Conservation (phyloP, 2,113 vertebrate genomes). For the Camelus dromedarius region DNA sequence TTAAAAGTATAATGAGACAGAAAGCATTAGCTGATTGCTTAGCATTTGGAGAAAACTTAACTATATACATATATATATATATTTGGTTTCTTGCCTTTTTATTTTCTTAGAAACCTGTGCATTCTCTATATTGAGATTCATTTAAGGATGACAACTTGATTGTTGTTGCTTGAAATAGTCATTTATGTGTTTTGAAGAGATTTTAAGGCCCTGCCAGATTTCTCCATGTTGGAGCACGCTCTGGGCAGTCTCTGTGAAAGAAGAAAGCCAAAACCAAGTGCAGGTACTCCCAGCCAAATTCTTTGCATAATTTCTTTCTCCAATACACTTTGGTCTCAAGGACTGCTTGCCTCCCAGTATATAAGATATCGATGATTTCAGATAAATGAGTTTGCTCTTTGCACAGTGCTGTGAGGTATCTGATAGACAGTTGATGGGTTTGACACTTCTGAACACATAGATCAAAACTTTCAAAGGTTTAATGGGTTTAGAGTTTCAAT, state of each 20-base stretch:
- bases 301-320: slow-evolving; percentile 35
- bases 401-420: background rate
- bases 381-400: background rate
- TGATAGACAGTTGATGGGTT: background rate
- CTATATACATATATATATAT: background rate
- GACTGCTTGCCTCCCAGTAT: background rate
- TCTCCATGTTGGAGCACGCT: slow-evolving; percentile 45
- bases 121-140: slow-evolving; percentile 57
- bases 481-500: slow-evolving; percentile 29
- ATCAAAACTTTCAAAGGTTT: slow-evolving; percentile 45
- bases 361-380: background rate
- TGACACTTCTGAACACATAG: background rate
- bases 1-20: background rate
- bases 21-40: background rate
- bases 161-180: slow-evolving; percentile 69
- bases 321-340: background rate
- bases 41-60: background rate
- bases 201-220: slow-evolving; percentile 64
- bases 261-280: slow-evolving; percentile 58
- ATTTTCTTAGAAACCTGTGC: slow-evolving; percentile 31
- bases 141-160: slow-evolving; percentile 52
- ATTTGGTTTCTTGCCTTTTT: slow-evolving; percentile 38
- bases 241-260: slow-evolving; percentile 52
- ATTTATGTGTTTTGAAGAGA: slow-evolving; percentile 74
- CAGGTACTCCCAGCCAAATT: slow-evolving; percentile 31